Evolutionary conservation across 2,888 invertebrate genomes (phyloP), one percentile per base, ranked within the genome.

Genomic region (Criorhina ranunculi): DNA sequence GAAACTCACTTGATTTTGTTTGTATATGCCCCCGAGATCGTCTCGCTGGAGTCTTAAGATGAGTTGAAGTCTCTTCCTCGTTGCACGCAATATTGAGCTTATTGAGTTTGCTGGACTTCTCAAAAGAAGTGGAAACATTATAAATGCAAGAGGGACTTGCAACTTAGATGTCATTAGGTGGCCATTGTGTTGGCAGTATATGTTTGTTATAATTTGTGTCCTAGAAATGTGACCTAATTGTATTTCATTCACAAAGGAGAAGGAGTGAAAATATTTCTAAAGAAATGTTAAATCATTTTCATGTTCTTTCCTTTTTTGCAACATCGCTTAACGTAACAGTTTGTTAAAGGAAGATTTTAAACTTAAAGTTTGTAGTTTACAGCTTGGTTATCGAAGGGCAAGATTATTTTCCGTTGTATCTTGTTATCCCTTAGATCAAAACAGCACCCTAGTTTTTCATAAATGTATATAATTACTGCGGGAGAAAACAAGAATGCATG

Each of bases 11-110:
- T 67, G 57, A 67, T 57, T 73, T 51, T 73, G 55, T 62, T 33
- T 67, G 64, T 60, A 53, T 66, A 57, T 70, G 15, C 83, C 69
- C 79, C 15, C 59, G 80, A 70, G 75, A 80, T 46, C 33, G 69
- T 51, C 69, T 69, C 33, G 19, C 59, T 82, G 44, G 9, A 33
- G 1, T 75, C 24, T 12, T 33, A 12, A 31, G 73, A 49, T 51
- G 57, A 24, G 37, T 31, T 57, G 51, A 12, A 76, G 51, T 75
- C 33, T 40, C 12, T 11, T 19, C 33, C 4, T 51, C 60, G 55
- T 44, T 19, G 17, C 42, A 57, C 70, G 70, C 70, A 51, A n/a
- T 66, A 72, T 82, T 60, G 57, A 64, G 81, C 69, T 70, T 51
- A 69, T 76, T 76, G 69, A 69, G 69, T 76, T 73, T 37, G 59